Base-by-base conservation (phyloP, 23 tunicate species). In the Botrylloides violaceus region DNA sequence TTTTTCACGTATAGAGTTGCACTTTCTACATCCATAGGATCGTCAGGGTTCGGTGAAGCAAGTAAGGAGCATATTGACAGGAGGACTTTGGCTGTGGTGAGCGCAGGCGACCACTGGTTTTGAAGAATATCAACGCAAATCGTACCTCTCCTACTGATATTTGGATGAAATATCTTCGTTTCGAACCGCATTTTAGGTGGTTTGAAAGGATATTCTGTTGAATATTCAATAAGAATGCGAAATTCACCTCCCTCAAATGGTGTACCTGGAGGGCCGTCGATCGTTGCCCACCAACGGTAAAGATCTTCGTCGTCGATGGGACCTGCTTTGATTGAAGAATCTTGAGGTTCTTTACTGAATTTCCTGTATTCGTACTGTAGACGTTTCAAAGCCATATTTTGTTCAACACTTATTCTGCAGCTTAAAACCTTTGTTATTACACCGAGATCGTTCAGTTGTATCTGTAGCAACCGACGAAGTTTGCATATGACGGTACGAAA, bases 151-250 rank as follows among this genome's bases (percentile, higher is more conserved):
- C 2, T 20, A 6, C 61, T 70, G 22, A 79, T 79, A 37, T 79
- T 79, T 1, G 83, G 83, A 58, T 79, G 83, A 35, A 55, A 79
- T 12, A 79, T 79, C 48, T 7, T 4, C 1, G 83, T 79, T 32
- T 36, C 68, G 38, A 79, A 68, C 7, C 35, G 66, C 3, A 79
- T 34, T 70, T 58, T 70, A 3, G 83, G 83, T 4, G 83, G 76
- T 34, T 58, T 68, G 68, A 79, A 79, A 23, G 83, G 83, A 59
- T 79, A 79, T 39, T 79, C 76, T 29, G 76, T 79, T 33, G 76
- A 68, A 70, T 34, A 70, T 1, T 55, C 22, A 30, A 79, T 36
- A 25, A 47, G 4, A 2, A 79, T 25, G n/a, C 7, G 58, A 38
- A 79, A 79, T 3, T 36, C 1, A 1, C 76, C 76, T 9, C 49